Conservation (phyloP, 2,113 vertebrate genomes). For the Vanacampus margaritifer region DNA sequence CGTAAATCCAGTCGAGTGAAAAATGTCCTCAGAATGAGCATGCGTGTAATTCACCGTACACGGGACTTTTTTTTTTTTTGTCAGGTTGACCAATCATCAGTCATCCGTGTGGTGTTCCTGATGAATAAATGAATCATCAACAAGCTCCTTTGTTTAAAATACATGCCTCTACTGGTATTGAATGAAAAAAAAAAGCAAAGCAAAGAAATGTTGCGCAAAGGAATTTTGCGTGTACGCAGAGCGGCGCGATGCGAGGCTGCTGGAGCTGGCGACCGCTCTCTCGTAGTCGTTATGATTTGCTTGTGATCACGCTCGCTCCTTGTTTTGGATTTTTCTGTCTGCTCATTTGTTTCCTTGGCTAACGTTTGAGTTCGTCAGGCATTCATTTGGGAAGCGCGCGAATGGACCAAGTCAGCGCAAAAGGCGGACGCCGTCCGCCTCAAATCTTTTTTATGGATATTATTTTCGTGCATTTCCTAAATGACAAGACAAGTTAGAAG, state of each 20-base stretch:
- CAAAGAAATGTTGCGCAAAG: not conserved
- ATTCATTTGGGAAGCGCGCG: conserved; percentile 60
- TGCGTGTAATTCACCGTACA: not conserved
- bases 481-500: no score
- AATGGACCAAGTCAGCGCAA: conserved; percentile 62
- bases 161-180: not conserved
- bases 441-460: not conserved
- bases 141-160: not conserved
- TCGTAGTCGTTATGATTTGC: conserved; percentile 55
- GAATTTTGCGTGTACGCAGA: conserved; percentile 20
- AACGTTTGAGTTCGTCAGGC: conserved; percentile 63
- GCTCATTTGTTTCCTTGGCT: conserved; percentile 56
- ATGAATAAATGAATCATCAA: not conserved
- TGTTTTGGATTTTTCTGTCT: conserved; percentile 53
- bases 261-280: conserved; percentile 40
- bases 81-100: not conserved
- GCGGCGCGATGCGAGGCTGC: conserved; percentile 37
- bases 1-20: not conserved
- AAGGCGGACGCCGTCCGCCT: conserved; percentile 38
- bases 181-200: not conserved
- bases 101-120: not conserved
- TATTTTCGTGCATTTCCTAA: no score
- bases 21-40: not conserved
- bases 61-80: not conserved
- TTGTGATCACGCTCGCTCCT: conserved; percentile 60